Evolutionary conservation across 2,888 invertebrate genomes (phyloP), one percentile per base, ranked within the genome.

Genomic region (Ochropleura plecta): DNA sequence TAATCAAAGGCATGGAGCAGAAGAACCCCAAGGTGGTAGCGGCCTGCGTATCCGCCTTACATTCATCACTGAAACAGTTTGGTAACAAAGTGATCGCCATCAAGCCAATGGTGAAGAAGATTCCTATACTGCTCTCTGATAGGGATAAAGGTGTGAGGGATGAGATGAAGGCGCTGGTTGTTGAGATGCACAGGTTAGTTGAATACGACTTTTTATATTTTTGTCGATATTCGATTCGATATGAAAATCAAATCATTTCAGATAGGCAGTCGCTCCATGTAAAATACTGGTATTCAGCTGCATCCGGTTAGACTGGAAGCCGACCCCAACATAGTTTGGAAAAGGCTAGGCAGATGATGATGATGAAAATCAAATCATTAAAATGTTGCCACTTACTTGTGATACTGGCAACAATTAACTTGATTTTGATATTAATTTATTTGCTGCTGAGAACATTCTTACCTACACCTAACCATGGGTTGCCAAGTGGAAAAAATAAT

Each of bases 21-120:
- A 99, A 99, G 94, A 99, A 99, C 94, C 99, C 99, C 0, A 99
- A 99, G 96, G 98, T 99, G 78, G 98, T 99, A 0, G 96, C 98
- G 0, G 99, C 98, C 0, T 99, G 99, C 92, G 97, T 98, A 4
- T 97, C 97, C 9, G 97, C 98, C 0, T 94, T 98, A 10, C 98
- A 98, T 44, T 97, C 97, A 62, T 98, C 98, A 0, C 94, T 99
- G 46, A 98, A 98, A 87, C 98, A 98, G 92, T 99, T 99, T 94
- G 99, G 99, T 0, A 97, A 98, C 72, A 99, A 99, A 96, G 98
- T 99, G 5, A 97, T 99, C 18, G 97, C 97, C 3, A 97, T 99
- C 40, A 99, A 99, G 91, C 98, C 98, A 0, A 95, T 99, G 90
- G 97, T 99, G 77, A 99, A 99, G 94, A 98, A 98, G 92, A 97